phyloP scores from a whole-genome alignment of 92 coral and sea anemone genomes.

The Isaurus tuberculatus region DNA sequence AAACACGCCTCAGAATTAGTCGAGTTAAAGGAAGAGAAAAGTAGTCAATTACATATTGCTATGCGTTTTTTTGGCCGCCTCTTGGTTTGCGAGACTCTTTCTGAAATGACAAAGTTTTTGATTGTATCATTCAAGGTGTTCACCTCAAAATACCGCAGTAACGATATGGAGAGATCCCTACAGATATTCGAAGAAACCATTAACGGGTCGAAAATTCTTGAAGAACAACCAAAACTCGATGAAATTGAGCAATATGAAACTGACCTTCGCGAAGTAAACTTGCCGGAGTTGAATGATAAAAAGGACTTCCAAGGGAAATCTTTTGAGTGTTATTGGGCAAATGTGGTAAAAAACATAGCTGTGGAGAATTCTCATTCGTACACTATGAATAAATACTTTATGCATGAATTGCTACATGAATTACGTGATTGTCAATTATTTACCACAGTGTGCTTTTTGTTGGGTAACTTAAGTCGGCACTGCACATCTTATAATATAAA shows the following conservation, averaged over 20 bases:
- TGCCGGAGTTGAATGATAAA: not conserved
- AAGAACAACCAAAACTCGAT: too few species aligned
- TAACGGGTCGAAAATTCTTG: not conserved
- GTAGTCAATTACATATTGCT: constrained; percentile 50
- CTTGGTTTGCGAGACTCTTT: constrained; percentile 5
- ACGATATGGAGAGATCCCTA: not conserved
- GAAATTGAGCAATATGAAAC: not conserved
- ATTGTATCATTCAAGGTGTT: constrained; percentile 14
- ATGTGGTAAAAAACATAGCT: not conserved
- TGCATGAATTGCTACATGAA: constrained; percentile 42
- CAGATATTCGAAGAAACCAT: not conserved
- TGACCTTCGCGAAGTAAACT: not conserved
- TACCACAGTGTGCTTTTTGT: constrained; percentile 17
- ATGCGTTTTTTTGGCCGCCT: constrained; percentile 53
- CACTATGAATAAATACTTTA: constrained; percentile 30
- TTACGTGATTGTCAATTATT: constrained; percentile 20
- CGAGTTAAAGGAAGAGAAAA: constrained; percentile 11
- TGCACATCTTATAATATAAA: not conserved
- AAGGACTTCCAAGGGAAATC: not conserved
- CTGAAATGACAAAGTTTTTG: constrained; percentile 23
- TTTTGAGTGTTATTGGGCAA: not conserved
- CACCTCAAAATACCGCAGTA: not conserved
- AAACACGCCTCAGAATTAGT: constrained; percentile 28
- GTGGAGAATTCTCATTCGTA: not conserved
- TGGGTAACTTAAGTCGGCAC: constrained; percentile 34